These are phyloP conservation scores for Cheilosia impressa DNA, from an alignment of 2,888 invertebrate genomes.

Conservation along the genomic window DNA sequence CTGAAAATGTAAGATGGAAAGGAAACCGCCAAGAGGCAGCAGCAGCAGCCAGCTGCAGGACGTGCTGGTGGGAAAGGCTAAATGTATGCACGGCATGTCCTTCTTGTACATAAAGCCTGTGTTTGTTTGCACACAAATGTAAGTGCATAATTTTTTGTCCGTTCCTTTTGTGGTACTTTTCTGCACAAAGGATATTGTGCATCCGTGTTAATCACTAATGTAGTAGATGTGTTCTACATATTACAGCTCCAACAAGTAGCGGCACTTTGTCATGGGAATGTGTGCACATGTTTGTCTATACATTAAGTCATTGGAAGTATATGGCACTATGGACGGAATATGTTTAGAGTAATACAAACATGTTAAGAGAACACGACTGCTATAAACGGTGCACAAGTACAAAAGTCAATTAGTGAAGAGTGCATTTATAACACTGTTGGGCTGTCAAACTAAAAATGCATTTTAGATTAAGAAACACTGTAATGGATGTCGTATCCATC, in stretches of 20 bases:
- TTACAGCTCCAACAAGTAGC: conserved; percentile 14
- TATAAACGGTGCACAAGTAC: not conserved
- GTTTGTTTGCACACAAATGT: conserved; percentile 49
- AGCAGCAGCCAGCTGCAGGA: not conserved
- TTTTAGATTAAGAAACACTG: too few relatives aligned
- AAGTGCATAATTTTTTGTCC: conserved; percentile 33
- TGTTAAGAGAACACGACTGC: not conserved
- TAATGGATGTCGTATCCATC: too few relatives aligned
- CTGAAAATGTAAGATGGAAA: conserved; percentile 39
- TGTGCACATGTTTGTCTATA: not conserved
- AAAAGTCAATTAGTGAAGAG: not conserved
- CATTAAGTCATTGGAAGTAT: conserved; percentile 22
- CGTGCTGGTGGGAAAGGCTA: not conserved
- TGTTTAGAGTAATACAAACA: not conserved
- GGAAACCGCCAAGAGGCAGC: conserved; percentile 15
- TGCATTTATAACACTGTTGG: not conserved
- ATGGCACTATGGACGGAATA: not conserved
- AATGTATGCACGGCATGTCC: conserved; percentile 35
- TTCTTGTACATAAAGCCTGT: conserved; percentile 13
- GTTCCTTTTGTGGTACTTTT: not conserved
- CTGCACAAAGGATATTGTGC: conserved; percentile 23
- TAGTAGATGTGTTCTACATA: conserved; percentile 33
- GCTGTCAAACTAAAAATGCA: too few relatives aligned
- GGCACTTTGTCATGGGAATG: conserved; percentile 11
- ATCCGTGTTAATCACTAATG: conserved; percentile 45